phyloP scores from a whole-genome alignment of 2,797 vertebrate genomes.

The Argya squamiceps region DNA sequence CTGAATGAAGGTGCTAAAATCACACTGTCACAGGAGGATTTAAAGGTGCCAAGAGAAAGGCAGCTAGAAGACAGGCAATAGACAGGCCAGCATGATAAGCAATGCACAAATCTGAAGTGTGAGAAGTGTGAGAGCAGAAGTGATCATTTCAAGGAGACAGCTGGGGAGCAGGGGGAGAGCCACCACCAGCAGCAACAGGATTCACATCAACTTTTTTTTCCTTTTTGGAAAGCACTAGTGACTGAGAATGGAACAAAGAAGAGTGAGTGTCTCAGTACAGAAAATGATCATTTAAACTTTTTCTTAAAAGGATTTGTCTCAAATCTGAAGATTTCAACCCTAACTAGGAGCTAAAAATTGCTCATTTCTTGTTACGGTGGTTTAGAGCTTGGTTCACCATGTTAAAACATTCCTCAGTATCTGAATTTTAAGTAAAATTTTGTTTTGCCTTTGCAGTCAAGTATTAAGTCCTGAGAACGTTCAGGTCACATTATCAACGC shows the following conservation, averaged over 20 bases:
- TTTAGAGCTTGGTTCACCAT: neutral
- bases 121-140: neutral
- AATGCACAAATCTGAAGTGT: neutral
- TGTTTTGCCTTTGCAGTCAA: neutral
- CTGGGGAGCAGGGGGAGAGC: neutral
- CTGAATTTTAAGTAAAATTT: neutral
- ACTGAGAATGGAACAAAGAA: neutral
- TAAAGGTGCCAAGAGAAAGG: neutral
- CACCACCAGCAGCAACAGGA: neutral
- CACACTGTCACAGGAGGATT: neutral
- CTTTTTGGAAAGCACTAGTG: neutral
- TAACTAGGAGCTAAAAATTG: neutral
- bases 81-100: neutral
- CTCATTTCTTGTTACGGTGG: neutral
- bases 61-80: neutral
- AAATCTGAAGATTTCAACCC: neutral
- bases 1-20: conserved; percentile 16
- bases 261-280: neutral
- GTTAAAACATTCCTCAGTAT: neutral
- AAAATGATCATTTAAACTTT: neutral
- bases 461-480: neutral
- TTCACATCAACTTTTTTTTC: neutral
- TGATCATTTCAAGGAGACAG: neutral
- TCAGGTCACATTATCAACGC: neutral
- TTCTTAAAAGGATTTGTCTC: neutral